Percentiles rank a stretch among this genome's conserved stretches.
These are phyloP conservation scores for Poeciliopsis turrubarensis DNA, from an alignment of 2,113 vertebrate genomes.

Conservation along the genomic window DNA sequence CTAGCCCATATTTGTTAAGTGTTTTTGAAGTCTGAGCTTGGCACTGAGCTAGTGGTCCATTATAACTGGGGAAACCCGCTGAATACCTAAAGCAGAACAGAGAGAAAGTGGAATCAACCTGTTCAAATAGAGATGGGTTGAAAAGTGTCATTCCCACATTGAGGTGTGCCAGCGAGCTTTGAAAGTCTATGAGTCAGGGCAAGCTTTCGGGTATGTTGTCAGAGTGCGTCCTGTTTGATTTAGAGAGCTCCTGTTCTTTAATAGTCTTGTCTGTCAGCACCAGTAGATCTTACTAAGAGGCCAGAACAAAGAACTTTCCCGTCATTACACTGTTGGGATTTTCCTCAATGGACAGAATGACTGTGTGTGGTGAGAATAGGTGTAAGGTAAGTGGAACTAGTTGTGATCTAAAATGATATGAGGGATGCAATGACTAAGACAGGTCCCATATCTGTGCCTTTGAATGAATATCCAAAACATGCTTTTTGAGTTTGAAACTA, in stretches of 20 bases:
- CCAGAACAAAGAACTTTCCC: conserved; percentile 62
- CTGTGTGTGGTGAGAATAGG: conserved; percentile 59
- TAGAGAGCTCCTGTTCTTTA: conserved; percentile 68
- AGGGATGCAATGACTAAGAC: neutral
- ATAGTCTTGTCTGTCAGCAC: conserved; percentile 76
- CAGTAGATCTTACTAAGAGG: conserved; percentile 64
- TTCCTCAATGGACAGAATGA: conserved; percentile 47
- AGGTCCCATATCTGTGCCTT: conserved; percentile 62
- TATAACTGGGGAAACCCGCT: conserved; percentile 37
- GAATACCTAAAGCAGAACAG: conserved; percentile 32
- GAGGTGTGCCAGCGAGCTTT: conserved; percentile 70
- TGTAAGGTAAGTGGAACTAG: conserved; percentile 38
- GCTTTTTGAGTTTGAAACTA: conserved; percentile 68
- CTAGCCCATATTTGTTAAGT: conserved; percentile 23
- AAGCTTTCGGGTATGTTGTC: conserved; percentile 61
- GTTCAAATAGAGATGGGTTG: conserved; percentile 73
- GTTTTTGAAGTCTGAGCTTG: conserved; percentile 52
- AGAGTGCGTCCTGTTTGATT: conserved; percentile 73
- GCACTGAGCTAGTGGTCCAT: conserved; percentile 34
- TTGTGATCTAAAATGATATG: conserved; percentile 16
- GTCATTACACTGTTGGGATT: conserved; percentile 62
- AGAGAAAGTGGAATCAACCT: conserved; percentile 73
- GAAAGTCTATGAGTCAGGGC: conserved; percentile 75
- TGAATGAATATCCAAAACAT: conserved; percentile 71
- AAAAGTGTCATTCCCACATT: conserved; percentile 77